Base-by-base conservation (phyloP, 2,113 vertebrate genomes). In the Rhodinocichla rosea region DNA sequence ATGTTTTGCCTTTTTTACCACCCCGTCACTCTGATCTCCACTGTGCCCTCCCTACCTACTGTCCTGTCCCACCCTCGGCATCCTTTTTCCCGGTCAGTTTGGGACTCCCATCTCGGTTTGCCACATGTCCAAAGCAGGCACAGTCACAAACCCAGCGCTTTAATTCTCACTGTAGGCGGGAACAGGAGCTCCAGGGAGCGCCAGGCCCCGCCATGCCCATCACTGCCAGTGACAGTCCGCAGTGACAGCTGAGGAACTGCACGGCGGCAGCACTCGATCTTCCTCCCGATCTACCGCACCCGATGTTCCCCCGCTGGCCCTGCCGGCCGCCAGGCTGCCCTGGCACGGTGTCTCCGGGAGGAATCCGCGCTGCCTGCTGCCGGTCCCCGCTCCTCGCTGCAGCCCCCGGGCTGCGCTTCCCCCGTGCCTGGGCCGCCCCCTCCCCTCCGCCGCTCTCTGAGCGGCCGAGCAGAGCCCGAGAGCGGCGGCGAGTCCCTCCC, bases 241-340 rank as follows among this genome's bases (percentile, higher is more conserved):
- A 1, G 30, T 8, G 78, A 9, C 37, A 30, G 0, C 57, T 0
- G 44, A 30, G 30, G 32, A 7, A 2, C 7, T 9, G 0, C 55
- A 1, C 7, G 9, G 1, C 10, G 10, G 40, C 35, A 22, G 74
- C 87, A 7, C 52, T 11, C 49, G 8, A 50, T 50, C 14, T 9
- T 50, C 24, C 24, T 15, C 24, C 49, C 49, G 2, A 7, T 0
- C 23, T 0, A 0, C 59, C 12, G 19, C 47, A 3, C 0, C 19
- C 27, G 0, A 1, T 0, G 20, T 0, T 32, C 6, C 37, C 30
- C 28, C 55, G 32, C 18, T 4, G 17, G 9, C 27, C 14, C 56
- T 35, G 4, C 45, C 27, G 45, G 16, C 2, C 2, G 15, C 14
- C 60, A 2, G 59, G 30, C 59, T 23, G 12, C 3, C 40, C 0